A percentile compares a stretch with the other conserved stretches of the same genome.
Conservation (phyloP, 2,797 vertebrate genomes). For the Tapera naevia region DNA sequence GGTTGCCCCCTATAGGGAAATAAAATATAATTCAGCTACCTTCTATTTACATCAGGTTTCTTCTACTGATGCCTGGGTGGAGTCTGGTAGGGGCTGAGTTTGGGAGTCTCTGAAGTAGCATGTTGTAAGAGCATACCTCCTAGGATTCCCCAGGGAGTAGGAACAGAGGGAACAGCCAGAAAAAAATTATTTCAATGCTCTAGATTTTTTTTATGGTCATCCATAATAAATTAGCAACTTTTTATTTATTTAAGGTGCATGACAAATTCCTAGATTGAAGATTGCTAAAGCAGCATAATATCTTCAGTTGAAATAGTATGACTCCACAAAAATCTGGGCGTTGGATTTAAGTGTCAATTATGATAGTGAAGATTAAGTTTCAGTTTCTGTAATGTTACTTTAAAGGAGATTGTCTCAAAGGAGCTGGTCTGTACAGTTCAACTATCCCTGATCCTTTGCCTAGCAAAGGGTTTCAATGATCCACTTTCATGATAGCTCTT, state of each 20-base stretch:
- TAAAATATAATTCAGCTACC: constrained; percentile 30
- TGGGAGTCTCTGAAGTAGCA: not conserved
- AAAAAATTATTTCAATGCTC: not conserved
- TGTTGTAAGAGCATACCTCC: not conserved
- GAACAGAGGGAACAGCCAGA: not conserved
- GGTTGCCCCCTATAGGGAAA: constrained; percentile 70
- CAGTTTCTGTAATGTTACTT: not conserved
- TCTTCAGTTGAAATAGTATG: not conserved
- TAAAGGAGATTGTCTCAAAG: not conserved
- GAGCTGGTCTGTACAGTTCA: not conserved
- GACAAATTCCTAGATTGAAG: not conserved
- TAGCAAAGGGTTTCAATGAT: not conserved
- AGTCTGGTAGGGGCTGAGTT: not conserved
- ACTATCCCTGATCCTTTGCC: not conserved
- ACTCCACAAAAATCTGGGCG: not conserved
- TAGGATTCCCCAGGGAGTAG: not conserved
- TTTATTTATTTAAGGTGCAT: constrained; percentile 24
- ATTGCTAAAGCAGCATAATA: not conserved
- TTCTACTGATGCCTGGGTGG: not conserved
- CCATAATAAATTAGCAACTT: constrained; percentile 28
- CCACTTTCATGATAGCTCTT: not conserved
- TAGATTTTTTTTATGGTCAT: not conserved
- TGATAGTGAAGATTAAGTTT: not conserved
- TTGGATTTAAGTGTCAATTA: not conserved
- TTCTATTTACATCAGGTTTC: not conserved